A percentile compares a stretch with the other conserved stretches of the same genome.
phyloP scores from a whole-genome alignment of 53 echinoderm and acorn worm genomes.

The Holothuria leucospilota region DNA sequence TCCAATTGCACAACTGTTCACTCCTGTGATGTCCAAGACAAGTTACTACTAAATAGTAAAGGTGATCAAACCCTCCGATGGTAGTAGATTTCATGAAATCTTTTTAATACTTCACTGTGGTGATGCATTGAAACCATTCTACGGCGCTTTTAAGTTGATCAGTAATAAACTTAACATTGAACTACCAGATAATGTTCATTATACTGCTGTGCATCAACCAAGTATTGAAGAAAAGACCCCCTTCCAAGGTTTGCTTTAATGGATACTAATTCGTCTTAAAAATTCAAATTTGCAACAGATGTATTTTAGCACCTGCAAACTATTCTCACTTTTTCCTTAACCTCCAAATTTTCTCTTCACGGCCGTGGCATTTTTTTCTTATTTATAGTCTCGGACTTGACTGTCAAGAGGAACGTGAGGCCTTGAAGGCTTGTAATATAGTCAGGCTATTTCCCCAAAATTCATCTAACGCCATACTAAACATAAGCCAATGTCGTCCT shows the following conservation, averaged over 20 bases:
- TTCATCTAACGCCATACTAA: constrained; percentile 26
- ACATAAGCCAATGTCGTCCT: constrained; percentile 13
- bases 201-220: too few species aligned
- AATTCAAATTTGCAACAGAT: constrained; percentile 46
- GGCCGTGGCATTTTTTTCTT: constrained; percentile 1
- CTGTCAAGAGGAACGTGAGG: constrained; percentile 19
- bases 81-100: too few species aligned
- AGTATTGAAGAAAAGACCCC: not conserved
- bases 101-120: too few species aligned
- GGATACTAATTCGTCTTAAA: constrained; percentile 28
- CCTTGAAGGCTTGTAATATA: constrained; percentile 35
- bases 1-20: too few species aligned
- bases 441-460: constrained; percentile 34
- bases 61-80: too few species aligned
- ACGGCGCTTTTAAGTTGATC: too few species aligned
- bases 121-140: too few species aligned
- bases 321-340: constrained; percentile 33
- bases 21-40: too few species aligned
- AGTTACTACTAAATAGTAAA: too few species aligned
- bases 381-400: constrained; percentile 4
- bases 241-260: not conserved
- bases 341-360: not conserved
- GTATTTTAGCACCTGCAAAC: constrained; percentile 46
- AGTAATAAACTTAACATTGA: too few species aligned
- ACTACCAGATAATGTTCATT: too few species aligned